These are phyloP conservation scores for Hydractinia symbiolongicarpus DNA, from an alignment of 30 jellyfish, hydroid and myxozoan genomes.

Conservation along the genomic window DNA sequence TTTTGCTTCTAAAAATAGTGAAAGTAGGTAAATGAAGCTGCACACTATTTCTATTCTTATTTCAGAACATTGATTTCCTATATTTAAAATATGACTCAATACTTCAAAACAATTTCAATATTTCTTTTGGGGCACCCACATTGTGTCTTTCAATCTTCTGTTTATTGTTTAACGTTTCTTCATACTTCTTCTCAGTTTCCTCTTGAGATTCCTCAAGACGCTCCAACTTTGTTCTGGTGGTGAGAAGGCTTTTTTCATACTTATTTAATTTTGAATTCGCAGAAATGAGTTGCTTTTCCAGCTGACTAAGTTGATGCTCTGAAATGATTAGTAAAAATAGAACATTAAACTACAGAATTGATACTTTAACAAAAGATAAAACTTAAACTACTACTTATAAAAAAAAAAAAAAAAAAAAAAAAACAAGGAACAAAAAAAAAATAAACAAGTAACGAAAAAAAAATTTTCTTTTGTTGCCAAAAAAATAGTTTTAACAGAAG, in stretches of 20 bases:
- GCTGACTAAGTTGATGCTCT: conserved; percentile 88
- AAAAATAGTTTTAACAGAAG: too few relatives aligned
- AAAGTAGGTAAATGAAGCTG: too few relatives aligned
- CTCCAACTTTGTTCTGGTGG: conserved; percentile 17
- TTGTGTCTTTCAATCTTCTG: too few relatives aligned
- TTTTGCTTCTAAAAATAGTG: too few relatives aligned
- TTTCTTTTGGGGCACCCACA: too few relatives aligned
- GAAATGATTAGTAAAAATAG: neutral
- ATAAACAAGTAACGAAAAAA: neutral
- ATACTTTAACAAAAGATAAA: neutral
- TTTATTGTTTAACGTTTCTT: conserved; percentile 17
- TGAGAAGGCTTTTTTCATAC: conserved; percentile 29
- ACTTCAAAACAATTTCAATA: too few relatives aligned
- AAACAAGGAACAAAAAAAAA: neutral
- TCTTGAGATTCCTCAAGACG: neutral
- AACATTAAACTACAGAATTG: neutral
- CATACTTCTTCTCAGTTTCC: conserved; percentile 22
- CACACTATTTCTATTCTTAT: too few relatives aligned
- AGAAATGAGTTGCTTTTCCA: conserved; percentile 85
- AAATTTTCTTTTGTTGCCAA: too few relatives aligned
- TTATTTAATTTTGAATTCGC: conserved; percentile 59
- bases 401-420: neutral
- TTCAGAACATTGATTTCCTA: too few relatives aligned
- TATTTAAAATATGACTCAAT: too few relatives aligned
- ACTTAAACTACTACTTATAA: neutral